phyloP scores from a whole-genome alignment of 2,888 invertebrate genomes.

The Sericinus montela region DNA sequence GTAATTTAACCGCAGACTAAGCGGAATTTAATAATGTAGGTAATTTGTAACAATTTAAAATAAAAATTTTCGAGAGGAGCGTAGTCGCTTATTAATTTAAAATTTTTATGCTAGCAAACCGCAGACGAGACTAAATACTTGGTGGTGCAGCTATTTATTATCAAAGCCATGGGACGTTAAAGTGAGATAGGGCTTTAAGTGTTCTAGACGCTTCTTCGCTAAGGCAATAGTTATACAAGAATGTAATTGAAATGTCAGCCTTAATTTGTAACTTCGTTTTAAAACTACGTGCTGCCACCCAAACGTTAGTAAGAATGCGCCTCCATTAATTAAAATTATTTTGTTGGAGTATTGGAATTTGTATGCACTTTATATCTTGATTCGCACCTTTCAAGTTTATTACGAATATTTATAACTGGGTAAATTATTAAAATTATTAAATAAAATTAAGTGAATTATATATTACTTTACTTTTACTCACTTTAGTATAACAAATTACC shows the following conservation, averaged over 20 bases:
- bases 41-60: neutral
- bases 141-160: slow-evolving; percentile 17
- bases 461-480: too few species aligned
- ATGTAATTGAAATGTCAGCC: slow-evolving; percentile 73
- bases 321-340: slow-evolving; percentile 54
- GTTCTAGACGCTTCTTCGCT: slow-evolving; percentile 29
- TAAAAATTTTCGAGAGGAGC: neutral
- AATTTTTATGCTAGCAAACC: slow-evolving; percentile 12
- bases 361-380: slow-evolving; percentile 45
- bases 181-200: slow-evolving; percentile 20
- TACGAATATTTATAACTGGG: slow-evolving; percentile 4
- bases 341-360: slow-evolving; percentile 40
- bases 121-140: slow-evolving; percentile 17
- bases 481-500: too few species aligned
- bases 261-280: slow-evolving; percentile 65
- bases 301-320: slow-evolving; percentile 42
- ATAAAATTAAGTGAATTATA: too few species aligned
- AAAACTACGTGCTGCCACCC: slow-evolving; percentile 36
- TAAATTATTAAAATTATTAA: neutral
- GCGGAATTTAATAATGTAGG: too few species aligned
- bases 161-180: slow-evolving; percentile 20
- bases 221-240: slow-evolving; percentile 66
- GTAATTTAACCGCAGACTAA: too few species aligned
- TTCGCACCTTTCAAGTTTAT: slow-evolving; percentile 27
- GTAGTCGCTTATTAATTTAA: slow-evolving; percentile 15